These are phyloP conservation scores for Muntiacus reevesi DNA, from an alignment of 2,113 vertebrate species.

Conservation along the genomic window DNA sequence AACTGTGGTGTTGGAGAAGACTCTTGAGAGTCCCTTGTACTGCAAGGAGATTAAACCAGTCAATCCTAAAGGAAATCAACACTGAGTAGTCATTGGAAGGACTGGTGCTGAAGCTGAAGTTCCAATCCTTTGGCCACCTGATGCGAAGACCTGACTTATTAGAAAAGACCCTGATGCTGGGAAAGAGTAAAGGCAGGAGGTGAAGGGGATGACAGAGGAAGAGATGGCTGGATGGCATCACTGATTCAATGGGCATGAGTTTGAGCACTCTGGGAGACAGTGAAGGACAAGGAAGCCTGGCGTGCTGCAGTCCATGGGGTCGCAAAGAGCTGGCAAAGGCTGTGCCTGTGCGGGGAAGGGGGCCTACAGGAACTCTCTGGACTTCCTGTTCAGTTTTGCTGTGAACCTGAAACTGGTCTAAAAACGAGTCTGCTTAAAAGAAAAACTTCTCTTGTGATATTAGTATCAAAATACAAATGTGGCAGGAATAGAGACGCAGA, in stretches of 20 bases:
- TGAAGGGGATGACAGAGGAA: neutral
- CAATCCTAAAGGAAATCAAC: neutral
- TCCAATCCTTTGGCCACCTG: neutral
- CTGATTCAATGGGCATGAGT: neutral
- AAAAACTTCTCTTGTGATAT: neutral
- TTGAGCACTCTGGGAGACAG: neutral
- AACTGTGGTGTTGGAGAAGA: neutral
- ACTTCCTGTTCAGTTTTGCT: neutral
- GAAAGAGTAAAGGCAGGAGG: neutral
- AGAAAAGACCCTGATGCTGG: neutral
- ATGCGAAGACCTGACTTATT: neutral
- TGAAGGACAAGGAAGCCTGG: neutral
- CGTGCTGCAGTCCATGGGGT: neutral
- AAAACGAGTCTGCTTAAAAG: neutral
- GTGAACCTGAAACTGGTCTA: neutral
- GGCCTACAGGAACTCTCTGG: neutral
- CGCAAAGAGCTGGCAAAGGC: neutral
- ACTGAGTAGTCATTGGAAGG: neutral
- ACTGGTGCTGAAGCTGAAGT: neutral
- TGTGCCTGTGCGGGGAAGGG: no score
- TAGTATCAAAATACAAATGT: conserved; percentile 1
- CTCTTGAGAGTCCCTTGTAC: neutral
- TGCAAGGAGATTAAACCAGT: neutral
- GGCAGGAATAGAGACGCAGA: neutral
- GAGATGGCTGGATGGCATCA: neutral